These are phyloP conservation scores for Nothoprocta perdicaria DNA, from an alignment of 2,113 vertebrate species.

Conservation along the genomic window DNA sequence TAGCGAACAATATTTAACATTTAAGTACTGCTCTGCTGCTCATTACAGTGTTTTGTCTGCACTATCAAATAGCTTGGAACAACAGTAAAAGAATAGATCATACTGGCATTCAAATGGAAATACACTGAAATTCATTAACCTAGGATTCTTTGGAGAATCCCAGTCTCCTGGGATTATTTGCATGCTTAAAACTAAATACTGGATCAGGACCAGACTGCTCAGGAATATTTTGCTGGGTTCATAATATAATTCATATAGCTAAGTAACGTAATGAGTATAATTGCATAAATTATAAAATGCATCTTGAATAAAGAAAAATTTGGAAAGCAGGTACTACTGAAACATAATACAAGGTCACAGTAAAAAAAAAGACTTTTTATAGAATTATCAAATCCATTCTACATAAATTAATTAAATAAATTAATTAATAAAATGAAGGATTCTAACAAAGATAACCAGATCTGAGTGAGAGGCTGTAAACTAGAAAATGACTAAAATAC, in stretches of 20 bases:
- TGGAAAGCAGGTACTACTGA: background rate
- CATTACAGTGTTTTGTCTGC: background rate
- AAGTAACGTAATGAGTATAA: background rate
- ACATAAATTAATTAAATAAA: background rate
- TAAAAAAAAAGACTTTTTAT: background rate
- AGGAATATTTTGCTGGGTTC: background rate
- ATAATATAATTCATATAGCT: background rate
- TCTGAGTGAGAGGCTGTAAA: background rate
- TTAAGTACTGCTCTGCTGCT: background rate
- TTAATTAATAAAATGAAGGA: background rate
- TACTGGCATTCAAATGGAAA: slow-evolving; percentile 4
- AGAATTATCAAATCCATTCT: background rate
- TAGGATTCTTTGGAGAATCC: no score
- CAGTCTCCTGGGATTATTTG: background rate
- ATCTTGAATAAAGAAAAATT: background rate
- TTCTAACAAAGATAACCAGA: slow-evolving; percentile 1
- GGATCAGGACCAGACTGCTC: background rate
- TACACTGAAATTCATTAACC: background rate
- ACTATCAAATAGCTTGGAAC: background rate
- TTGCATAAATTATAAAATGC: background rate
- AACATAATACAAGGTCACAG: background rate
- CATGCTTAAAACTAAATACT: background rate
- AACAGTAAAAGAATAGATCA: background rate
- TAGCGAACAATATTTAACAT: background rate
- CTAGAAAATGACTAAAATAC: background rate